Evolutionary conservation across 2,113 vertebrate genomes (phyloP).

Genomic region (Prunella himalayana): DNA sequence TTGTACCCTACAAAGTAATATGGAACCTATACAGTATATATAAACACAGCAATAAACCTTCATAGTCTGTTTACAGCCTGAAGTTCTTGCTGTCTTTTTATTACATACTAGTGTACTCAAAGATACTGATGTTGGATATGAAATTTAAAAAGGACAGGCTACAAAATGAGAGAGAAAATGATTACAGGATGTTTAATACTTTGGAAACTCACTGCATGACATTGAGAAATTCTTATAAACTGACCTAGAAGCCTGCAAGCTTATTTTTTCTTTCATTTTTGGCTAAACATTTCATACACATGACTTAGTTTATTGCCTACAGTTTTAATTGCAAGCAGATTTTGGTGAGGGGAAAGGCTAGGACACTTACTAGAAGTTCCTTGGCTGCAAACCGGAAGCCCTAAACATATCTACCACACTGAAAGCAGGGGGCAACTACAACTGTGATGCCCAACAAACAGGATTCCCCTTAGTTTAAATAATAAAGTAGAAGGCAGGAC

Average conservation of each 20-base stretch:
- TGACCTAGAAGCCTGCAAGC: not conserved
- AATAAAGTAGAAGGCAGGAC: not conserved
- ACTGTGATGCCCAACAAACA: not conserved
- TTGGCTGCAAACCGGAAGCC: not conserved
- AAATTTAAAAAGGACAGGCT: not conserved
- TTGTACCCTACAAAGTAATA: not conserved
- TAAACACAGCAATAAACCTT: not conserved
- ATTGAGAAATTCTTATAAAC: not conserved
- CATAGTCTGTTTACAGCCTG: not conserved
- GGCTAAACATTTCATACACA: not conserved
- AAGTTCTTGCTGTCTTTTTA: not conserved
- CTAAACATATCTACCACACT: fast-evolving
- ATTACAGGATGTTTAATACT: not conserved
- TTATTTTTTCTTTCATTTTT: not conserved
- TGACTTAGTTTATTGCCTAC: not conserved
- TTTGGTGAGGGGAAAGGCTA: not conserved
- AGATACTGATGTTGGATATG: not conserved
- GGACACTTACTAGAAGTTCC: not conserved
- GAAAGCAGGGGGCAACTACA: not conserved
- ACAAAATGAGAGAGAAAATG: not conserved
- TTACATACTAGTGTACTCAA: not conserved
- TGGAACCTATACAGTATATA: not conserved
- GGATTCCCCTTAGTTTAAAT: not conserved
- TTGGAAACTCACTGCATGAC: not conserved
- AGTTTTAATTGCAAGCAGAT: not conserved